These are phyloP conservation scores for Telmatherina bonti DNA, from an alignment of 2,797 vertebrate genomes.

Conservation along the genomic window DNA sequence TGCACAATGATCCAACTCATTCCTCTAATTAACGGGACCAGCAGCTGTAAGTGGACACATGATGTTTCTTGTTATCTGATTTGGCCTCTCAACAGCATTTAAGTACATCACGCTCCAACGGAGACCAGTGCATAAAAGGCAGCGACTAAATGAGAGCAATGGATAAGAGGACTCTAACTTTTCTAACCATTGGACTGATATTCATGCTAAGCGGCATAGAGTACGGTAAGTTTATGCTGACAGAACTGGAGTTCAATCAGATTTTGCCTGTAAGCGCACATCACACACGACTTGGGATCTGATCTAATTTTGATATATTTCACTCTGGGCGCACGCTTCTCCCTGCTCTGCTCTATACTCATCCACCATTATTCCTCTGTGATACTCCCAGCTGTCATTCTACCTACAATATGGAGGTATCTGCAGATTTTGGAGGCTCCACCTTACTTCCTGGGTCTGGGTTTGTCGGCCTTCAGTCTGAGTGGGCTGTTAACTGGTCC, in stretches of 20 bases:
- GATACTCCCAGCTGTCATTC: slow-evolving; percentile 83
- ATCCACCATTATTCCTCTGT: slow-evolving; percentile 2
- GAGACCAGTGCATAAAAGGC: slow-evolving; percentile 42
- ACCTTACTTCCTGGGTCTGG: slow-evolving; percentile 87
- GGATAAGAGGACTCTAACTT: slow-evolving; percentile 84
- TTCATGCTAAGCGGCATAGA: slow-evolving; percentile 88
- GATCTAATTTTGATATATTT: slow-evolving; percentile 35
- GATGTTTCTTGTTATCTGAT: slow-evolving; percentile 70
- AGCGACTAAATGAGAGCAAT: slow-evolving; percentile 56
- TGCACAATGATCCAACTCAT: slow-evolving; percentile 33
- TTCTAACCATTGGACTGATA: slow-evolving; percentile 85
- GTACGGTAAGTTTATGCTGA: slow-evolving; percentile 82
- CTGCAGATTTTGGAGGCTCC: slow-evolving; percentile 86
- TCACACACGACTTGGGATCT: not conserved
- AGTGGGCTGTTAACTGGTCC: slow-evolving; percentile 85
- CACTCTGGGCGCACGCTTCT: slow-evolving; percentile 18
- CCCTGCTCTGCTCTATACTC: slow-evolving; percentile 3
- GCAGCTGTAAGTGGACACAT: slow-evolving; percentile 67
- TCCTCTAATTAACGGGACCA: slow-evolving; percentile 40
- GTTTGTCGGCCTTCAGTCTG: slow-evolving; percentile 88
- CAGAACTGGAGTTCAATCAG: not conserved
- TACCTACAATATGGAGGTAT: slow-evolving; percentile 89
- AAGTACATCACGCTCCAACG: slow-evolving; percentile 38
- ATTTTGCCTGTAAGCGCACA: slow-evolving; percentile 17
- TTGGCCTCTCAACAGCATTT: slow-evolving; percentile 49